Conservation (phyloP, 2,888 invertebrate species). For the Alsophila aescularia region DNA sequence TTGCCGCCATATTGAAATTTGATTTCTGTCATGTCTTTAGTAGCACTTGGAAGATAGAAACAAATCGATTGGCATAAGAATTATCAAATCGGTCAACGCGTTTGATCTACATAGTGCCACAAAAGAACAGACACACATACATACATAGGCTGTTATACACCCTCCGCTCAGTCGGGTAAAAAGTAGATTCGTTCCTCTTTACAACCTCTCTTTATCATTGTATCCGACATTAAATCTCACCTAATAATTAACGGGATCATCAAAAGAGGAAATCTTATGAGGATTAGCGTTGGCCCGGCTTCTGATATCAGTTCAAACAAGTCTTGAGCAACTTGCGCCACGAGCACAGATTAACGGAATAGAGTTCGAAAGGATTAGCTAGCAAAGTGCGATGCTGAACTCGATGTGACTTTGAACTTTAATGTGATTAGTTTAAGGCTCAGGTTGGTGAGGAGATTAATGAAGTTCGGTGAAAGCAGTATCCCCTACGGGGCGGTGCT, state of each 20-base stretch:
- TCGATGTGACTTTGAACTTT: constrained; percentile 36
- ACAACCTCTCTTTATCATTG: constrained; percentile 26
- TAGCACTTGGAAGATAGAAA: too few species aligned
- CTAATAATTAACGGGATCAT: constrained; percentile 59
- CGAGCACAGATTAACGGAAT: constrained; percentile 63
- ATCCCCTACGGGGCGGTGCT: constrained; percentile 20
- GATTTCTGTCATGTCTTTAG: too few species aligned
- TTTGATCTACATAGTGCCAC: too few species aligned
- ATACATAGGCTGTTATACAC: too few species aligned
- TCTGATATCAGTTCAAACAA: constrained; percentile 60
- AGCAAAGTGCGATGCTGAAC: constrained; percentile 43
- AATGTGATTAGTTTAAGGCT: constrained; percentile 26
- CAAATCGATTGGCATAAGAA: too few species aligned
- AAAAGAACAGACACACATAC: too few species aligned
- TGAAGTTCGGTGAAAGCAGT: constrained; percentile 27
- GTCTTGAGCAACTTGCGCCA: constrained; percentile 56
- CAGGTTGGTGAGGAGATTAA: constrained; percentile 28
- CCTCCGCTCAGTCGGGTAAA: too few species aligned
- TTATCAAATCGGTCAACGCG: too few species aligned
- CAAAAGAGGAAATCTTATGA: constrained; percentile 61
- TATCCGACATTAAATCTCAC: constrained; percentile 35
- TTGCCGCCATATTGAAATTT: too few species aligned
- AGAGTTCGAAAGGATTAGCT: constrained; percentile 64
- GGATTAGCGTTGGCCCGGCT: constrained; percentile 54
- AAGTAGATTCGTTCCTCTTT: too few species aligned